Base-by-base conservation (phyloP, 1,140 invertebrate species). In the Pogonus chalceus region DNA sequence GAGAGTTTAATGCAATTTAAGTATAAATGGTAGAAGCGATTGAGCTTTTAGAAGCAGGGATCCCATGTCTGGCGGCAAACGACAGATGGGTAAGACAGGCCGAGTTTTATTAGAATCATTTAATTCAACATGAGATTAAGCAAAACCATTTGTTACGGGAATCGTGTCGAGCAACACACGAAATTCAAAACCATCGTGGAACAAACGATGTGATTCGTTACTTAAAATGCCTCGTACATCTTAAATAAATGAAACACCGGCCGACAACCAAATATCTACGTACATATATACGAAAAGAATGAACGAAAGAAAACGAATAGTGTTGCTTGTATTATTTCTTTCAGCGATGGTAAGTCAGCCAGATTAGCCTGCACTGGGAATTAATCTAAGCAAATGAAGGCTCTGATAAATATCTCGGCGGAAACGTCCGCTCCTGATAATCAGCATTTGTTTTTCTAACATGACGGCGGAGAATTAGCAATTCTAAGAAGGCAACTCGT, bases 101-200 rank as follows among this genome's bases (percentile, higher is more conserved):
- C 4, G 37, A 43, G 37, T 43, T 43, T 43, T 43, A 43, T 43
- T 43, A 43, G 37, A 43, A 43, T 43, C 37, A 43, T 43, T 43
- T 43, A 43, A 43, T 43, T 43, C 37, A 43, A 43, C 37, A 43
- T 43, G 37, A 43, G 37, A 43, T 43, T 43, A 43, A 43, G 37
- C 37, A 43, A 43, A 43, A 9, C 37, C 37, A 43, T 43, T 43
- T 43, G 37, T 43, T 43, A 43, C 37, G 7, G 3, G 37, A 16
- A 10, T 16, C 37, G 37, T 43, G 37, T 43, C 37, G 37, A 4
- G 37, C 9, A 12, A 43, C 18, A 43, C 18, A 43, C 37, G 37
- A 43, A 43, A 12, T 43, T 43, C 37, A 43, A 43, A 43, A 43
- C 37, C 37, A 43, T 43, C 37, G 37, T 16, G 37, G 18, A 43